phyloP scores from a whole-genome alignment of 2,888 invertebrate species.

The Aphidoletes aphidimyza region DNA sequence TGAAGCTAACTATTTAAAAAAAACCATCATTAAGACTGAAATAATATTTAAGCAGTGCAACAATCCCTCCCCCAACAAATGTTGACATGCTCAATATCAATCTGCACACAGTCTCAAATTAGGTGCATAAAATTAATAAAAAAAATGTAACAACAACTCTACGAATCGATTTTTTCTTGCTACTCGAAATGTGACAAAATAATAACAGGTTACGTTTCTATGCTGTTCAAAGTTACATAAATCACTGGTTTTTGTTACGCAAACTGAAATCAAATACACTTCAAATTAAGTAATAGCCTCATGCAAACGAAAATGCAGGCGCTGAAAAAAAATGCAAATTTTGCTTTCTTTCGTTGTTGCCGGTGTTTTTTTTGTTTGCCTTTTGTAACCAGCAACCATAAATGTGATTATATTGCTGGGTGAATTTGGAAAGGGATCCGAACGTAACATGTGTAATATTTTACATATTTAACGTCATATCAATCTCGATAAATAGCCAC shows the following conservation, averaged over 20 bases:
- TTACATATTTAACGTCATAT: too few relatives aligned
- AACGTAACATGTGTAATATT: too few relatives aligned
- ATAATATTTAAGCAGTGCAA: not conserved
- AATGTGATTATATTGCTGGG: too few relatives aligned
- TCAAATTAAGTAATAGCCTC: not conserved
- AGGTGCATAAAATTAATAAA: not conserved
- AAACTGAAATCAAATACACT: constrained; percentile 35
- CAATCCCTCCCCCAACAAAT: constrained; percentile 10
- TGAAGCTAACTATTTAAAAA: too few relatives aligned
- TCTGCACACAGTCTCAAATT: not conserved
- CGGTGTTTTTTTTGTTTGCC: too few relatives aligned
- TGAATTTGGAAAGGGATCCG: too few relatives aligned
- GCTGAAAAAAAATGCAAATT: not conserved
- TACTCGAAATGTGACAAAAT: constrained; percentile 14
- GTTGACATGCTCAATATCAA: not conserved
- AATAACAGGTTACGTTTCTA: constrained; percentile 2
- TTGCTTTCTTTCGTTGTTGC: too few relatives aligned
- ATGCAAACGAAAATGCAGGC: not conserved
- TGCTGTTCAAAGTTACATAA: not conserved
- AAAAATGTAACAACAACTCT: not conserved
- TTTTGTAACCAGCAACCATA: too few relatives aligned
- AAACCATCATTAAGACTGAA: too few relatives aligned
- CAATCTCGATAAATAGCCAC: too few relatives aligned
- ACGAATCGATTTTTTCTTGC: not conserved
- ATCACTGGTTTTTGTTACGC: constrained; percentile 33